Percentiles rank a stretch among this genome's conserved stretches.
Conservation (phyloP, 1,140 invertebrate species). For the Mactra quadrangularis region DNA sequence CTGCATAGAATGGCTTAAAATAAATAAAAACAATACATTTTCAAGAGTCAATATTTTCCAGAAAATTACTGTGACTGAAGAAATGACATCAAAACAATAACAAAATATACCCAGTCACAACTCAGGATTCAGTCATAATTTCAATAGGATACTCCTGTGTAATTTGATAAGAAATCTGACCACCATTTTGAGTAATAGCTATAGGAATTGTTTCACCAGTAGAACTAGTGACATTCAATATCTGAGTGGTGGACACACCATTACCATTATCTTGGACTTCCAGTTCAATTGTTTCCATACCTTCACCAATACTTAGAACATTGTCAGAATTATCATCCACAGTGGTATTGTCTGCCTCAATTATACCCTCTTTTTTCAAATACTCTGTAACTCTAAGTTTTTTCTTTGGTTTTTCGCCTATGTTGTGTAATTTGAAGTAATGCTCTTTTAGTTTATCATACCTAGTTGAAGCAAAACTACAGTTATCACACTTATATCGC, state of each 20-base stretch:
- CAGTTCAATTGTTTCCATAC: slow-evolving; percentile 45
- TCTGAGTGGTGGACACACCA: slow-evolving; percentile 20
- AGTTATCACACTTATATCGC: slow-evolving; percentile 78
- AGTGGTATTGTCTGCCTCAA: neutral
- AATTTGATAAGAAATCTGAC: slow-evolving; percentile 37
- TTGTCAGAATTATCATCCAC: neutral
- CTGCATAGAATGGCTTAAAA: too few species aligned
- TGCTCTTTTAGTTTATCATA: slow-evolving; percentile 87
- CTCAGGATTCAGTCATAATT: slow-evolving; percentile 32
- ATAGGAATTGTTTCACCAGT: slow-evolving; percentile 54
- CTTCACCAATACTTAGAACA: slow-evolving; percentile 23
- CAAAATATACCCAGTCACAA: slow-evolving; percentile 30
- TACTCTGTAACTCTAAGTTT: slow-evolving; percentile 59
- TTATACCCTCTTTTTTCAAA: slow-evolving; percentile 20
- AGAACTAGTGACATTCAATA: slow-evolving; percentile 42
- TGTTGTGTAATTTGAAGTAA: slow-evolving; percentile 73
- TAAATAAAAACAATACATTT: too few species aligned
- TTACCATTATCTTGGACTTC: slow-evolving; percentile 26
- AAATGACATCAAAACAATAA: too few species aligned
- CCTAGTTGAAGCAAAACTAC: slow-evolving; percentile 85
- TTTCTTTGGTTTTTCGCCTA: slow-evolving; percentile 69
- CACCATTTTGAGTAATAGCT: slow-evolving; percentile 45
- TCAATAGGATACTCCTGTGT: slow-evolving; percentile 36
- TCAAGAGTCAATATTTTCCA: too few species aligned
- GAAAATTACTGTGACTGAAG: too few species aligned